A percentile compares a stretch with the other conserved stretches of the same genome.
Evolutionary conservation across 2,888 invertebrate genomes (phyloP).

Genomic region (Oscheius sp.): DNA sequence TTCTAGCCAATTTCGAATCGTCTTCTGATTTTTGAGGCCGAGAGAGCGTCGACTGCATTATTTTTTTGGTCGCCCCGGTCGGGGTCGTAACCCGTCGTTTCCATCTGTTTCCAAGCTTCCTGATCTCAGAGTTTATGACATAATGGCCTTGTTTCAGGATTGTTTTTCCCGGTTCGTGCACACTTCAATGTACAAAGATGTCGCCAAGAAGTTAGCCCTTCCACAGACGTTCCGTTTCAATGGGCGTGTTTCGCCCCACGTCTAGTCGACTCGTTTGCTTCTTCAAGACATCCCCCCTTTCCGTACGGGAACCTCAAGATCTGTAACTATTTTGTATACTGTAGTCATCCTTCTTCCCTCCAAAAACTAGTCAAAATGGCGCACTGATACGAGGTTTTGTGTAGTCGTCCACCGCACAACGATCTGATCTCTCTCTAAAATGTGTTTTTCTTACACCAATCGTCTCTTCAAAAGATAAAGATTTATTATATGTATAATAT

Average conservation of each 20-base stretch:
- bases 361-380: slow-evolving; percentile 11
- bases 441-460: neutral
- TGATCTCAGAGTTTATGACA: neutral
- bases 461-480: slow-evolving; percentile 15
- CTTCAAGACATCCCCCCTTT: slow-evolving; percentile 3
- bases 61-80: neutral
- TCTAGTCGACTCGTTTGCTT: slow-evolving; percentile 6
- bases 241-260: slow-evolving; percentile 29
- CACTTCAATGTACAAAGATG: slow-evolving; percentile 62
- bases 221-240: slow-evolving; percentile 64
- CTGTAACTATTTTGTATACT: slow-evolving; percentile 12
- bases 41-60: no score
- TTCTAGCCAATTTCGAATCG: no score
- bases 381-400: slow-evolving; percentile 21
- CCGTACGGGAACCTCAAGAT: slow-evolving; percentile 32
- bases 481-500: slow-evolving; percentile 26
- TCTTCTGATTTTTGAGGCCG: no score
- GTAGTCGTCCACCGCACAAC: slow-evolving; percentile 20
- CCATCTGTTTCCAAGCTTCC: no score
- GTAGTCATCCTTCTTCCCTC: neutral
- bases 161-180: slow-evolving; percentile 68
- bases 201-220: slow-evolving; percentile 61
- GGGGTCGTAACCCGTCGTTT: neutral
- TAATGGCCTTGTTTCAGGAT: slow-evolving; percentile 45
- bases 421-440: slow-evolving; percentile 6